A percentile compares a stretch with the other conserved stretches of the same genome.
Conservation (phyloP, 2,797 vertebrate genomes). For the Sebastes kiyomatsui region DNA sequence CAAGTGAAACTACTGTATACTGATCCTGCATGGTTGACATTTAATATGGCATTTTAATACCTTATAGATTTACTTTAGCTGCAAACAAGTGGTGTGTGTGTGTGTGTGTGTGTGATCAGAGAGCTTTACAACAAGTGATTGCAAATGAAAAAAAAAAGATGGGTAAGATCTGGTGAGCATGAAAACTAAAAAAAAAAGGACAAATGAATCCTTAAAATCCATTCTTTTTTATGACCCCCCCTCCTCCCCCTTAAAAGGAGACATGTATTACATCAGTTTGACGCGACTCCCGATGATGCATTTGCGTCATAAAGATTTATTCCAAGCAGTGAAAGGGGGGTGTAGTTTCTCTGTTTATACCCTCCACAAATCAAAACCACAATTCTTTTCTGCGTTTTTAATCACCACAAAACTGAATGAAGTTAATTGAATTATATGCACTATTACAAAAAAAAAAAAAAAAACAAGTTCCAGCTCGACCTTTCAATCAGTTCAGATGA, state of each 20-base stretch:
- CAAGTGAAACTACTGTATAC: neutral
- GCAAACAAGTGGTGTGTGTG: neutral
- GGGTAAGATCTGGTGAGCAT: neutral
- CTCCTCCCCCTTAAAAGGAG: neutral
- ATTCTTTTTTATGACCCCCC: neutral
- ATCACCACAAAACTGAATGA: neutral
- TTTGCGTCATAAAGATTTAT: conserved; percentile 49
- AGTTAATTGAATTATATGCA: neutral
- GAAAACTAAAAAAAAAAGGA: neutral
- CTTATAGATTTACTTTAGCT: rapidly evolving
- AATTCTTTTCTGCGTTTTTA: neutral
- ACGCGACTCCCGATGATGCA: conserved; percentile 14
- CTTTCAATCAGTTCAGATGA: neutral
- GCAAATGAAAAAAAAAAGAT: neutral
- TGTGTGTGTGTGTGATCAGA: neutral
- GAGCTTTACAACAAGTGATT: neutral
- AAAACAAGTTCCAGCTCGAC: neutral
- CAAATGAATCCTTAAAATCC: neutral
- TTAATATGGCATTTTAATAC: rapidly evolving
- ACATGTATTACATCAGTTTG: conserved; percentile 10
- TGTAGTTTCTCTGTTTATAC: conserved; percentile 8
- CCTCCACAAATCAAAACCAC: neutral
- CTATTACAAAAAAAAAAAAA: neutral
- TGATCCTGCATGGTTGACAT: neutral
- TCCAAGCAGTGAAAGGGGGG: conserved; percentile 1